These are phyloP conservation scores for Dicaeum eximium DNA, from an alignment of 2,113 vertebrate genomes.

Conservation along the genomic window DNA sequence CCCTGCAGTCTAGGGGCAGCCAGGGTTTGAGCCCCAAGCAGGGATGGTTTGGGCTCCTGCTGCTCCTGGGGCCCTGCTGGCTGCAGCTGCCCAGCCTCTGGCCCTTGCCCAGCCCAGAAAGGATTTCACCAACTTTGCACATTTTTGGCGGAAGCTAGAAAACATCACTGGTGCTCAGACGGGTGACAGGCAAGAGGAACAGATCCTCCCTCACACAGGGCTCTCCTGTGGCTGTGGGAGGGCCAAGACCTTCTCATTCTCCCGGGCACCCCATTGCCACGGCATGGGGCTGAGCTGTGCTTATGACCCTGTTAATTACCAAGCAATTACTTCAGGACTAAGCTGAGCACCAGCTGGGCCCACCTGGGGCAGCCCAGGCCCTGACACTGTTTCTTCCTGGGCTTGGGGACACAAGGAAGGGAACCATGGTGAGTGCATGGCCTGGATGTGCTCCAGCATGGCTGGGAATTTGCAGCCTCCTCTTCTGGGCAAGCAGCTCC, in stretches of 20 bases:
- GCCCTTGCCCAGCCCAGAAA: not conserved
- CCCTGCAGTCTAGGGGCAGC: not conserved
- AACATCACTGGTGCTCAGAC: not conserved
- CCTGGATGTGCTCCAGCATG: not conserved
- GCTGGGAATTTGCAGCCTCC: not conserved
- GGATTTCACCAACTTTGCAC: not conserved
- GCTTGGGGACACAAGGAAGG: fast-evolving
- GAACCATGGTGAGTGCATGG: fast-evolving
- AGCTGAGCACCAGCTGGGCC: slow-evolving; percentile 3
- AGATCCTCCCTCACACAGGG: not conserved
- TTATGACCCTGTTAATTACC: not conserved
- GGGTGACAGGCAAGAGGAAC: fast-evolving
- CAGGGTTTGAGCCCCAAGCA: fast-evolving
- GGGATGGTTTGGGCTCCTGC: fast-evolving
- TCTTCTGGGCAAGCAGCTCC: not conserved
- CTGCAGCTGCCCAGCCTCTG: not conserved
- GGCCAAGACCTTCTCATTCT: not conserved
- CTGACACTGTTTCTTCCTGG: fast-evolving
- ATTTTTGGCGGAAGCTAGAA: slow-evolving; percentile 6
- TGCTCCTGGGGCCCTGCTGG: not conserved
- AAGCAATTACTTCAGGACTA: not conserved
- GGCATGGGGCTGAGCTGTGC: not conserved
- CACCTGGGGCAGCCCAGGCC: not conserved
- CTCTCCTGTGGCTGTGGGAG: not conserved
- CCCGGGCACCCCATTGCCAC: fast-evolving